These are phyloP conservation scores for Stictocephala bisonia DNA, from an alignment of 2,888 invertebrate genomes.

Conservation along the genomic window DNA sequence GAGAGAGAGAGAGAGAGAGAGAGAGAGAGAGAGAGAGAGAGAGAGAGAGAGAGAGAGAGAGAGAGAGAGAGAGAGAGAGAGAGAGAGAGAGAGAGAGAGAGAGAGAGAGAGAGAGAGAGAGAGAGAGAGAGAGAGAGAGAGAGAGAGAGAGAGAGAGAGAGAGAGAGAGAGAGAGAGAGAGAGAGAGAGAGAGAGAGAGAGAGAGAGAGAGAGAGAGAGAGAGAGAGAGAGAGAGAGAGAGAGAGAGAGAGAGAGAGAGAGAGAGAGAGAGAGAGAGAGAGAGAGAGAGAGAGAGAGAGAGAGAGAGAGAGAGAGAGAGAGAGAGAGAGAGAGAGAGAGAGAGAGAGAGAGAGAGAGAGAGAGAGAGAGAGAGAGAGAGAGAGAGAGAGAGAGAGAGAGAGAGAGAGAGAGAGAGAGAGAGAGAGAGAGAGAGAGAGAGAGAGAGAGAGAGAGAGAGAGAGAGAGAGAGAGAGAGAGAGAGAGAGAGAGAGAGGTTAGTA, in stretches of 20 bases:
- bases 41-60: neutral
- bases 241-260: neutral
- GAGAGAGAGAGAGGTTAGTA: too few species aligned
- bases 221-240: neutral
- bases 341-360: neutral
- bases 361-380: neutral
- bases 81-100: neutral
- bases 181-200: neutral
- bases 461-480: neutral
- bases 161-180: neutral
- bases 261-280: neutral
- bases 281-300: neutral
- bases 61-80: neutral
- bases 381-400: neutral
- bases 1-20: neutral
- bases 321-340: neutral
- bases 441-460: neutral
- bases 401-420: neutral
- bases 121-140: neutral
- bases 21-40: neutral
- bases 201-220: neutral
- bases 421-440: neutral
- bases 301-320: neutral
- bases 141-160: neutral
- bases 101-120: neutral